Evolutionary conservation across 2,797 vertebrate species (phyloP), one percentile per base, ranked within the genome.

Genomic region (Australoheros facetus): DNA sequence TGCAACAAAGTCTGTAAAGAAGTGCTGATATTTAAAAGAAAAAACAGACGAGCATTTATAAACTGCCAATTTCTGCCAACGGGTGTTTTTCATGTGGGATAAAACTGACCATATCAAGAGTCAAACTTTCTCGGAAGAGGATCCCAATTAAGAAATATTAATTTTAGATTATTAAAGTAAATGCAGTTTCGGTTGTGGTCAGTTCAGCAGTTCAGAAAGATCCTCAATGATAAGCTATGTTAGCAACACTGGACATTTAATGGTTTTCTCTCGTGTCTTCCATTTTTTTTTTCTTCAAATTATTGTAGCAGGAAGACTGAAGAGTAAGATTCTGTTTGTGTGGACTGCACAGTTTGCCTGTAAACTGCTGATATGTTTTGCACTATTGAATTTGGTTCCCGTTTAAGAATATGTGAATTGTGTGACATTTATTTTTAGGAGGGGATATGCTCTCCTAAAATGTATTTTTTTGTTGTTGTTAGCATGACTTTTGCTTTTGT

Each of bases 271-370:
- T 58, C 14, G 66, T 39, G 82, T 90, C 81, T 91, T 91, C 88
- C 88, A 81, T 79, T 59, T 70, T 8, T 81, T 80, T 10, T 8
- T 81, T 80, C 8, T 80, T 79, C 12, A 73, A 48, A 8, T n/a
- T 73, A 73, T 57, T 74, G 83, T 87, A 86, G 87, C 86, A 87
- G 53, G 30, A 83, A 62, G 32, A 55, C 45, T 79, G 57, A 73
- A 56, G 59, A 75, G 26, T 51, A 64, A 85, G 10, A 69, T 86
- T 78, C 91, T 92, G 89, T 81, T 93, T 92, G 92, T 92, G 66
- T 90, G 88, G 71, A 73, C 45, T 69, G 23, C 72, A 74, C 71
- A 58, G 75, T 34, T 84, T 77, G 53, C 71, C 79, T 82, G 45
- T 75, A 53, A 82, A 69, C 70, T 76, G 56, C 59, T 82, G 39